These are phyloP conservation scores for Megalops cyprinoides DNA, from an alignment of 2,797 vertebrate genomes.

Conservation along the genomic window DNA sequence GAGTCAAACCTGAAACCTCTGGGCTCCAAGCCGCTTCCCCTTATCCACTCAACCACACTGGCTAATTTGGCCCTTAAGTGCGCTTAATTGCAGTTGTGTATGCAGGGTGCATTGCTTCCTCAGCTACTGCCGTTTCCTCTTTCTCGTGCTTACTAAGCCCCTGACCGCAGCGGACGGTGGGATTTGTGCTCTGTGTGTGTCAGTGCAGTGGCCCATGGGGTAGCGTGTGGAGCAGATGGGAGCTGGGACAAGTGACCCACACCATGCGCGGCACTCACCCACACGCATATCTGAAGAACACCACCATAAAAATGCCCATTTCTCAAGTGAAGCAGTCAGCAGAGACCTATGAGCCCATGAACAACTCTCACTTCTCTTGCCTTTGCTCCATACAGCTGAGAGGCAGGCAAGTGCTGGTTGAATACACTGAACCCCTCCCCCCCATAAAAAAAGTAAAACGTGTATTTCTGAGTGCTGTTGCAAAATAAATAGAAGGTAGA, in stretches of 20 bases:
- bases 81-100: too few relatives aligned
- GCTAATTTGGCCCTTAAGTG: too few relatives aligned
- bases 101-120: too few relatives aligned
- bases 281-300: conserved; percentile 66
- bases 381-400: conserved; percentile 45
- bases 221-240: too few relatives aligned
- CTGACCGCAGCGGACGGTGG: too few relatives aligned
- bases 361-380: conserved; percentile 33
- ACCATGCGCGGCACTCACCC: conserved; percentile 64
- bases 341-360: conserved; percentile 27
- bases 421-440: conserved; percentile 69
- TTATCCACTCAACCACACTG: too few relatives aligned
- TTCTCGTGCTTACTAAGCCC: too few relatives aligned
- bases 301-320: conserved; percentile 76
- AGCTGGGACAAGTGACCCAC: conserved; percentile 64
- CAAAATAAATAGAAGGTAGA: too few relatives aligned
- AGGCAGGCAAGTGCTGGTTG: conserved; percentile 65
- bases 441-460: too few relatives aligned
- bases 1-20: not conserved
- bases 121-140: too few relatives aligned
- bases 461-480: too few relatives aligned
- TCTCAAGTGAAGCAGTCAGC: conserved; percentile 52
- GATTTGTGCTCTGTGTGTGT: conserved; percentile 26
- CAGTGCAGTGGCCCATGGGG: conserved; percentile 33
- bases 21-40: not conserved